These are phyloP conservation scores for Triplophysa tibetana DNA, from an alignment of 2,113 vertebrate genomes.

Conservation along the genomic window DNA sequence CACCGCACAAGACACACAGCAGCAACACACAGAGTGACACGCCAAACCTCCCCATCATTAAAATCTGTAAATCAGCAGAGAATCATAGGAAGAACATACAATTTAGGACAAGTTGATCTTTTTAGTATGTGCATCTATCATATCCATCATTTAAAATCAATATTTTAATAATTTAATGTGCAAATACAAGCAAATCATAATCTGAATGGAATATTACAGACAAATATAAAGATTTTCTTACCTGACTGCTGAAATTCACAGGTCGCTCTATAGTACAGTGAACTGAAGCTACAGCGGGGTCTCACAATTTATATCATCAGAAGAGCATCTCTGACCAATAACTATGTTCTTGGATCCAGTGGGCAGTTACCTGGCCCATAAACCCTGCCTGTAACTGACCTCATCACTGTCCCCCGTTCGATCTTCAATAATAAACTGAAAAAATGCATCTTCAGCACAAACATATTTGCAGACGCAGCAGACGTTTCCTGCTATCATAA, in stretches of 20 bases:
- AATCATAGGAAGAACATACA: background rate
- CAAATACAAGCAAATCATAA: no score
- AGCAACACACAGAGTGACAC: conserved; percentile 33
- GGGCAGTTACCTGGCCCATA: conserved; percentile 38
- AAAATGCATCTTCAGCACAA: conserved; percentile 30
- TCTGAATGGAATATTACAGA: no score
- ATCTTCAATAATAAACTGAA: conserved; percentile 4
- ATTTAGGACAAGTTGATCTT: background rate
- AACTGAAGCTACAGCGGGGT: background rate
- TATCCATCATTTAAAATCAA: no score
- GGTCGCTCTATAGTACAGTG: conserved; percentile 18
- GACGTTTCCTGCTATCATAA: background rate
- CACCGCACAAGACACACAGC: conserved; percentile 7
- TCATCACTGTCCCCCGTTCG: background rate
- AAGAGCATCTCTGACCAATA: background rate
- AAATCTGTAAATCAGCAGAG: background rate
- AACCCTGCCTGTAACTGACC: conserved; percentile 31
- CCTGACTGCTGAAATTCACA: background rate
- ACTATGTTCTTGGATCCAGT: background rate
- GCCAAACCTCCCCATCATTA: conserved; percentile 1
- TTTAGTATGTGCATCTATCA: no score
- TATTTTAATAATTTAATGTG: no score
- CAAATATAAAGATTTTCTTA: conserved; percentile 11
- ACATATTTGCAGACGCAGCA: conserved; percentile 57
- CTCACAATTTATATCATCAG: conserved; percentile 19